A percentile compares a stretch with the other conserved stretches of the same genome.
Conservation (phyloP, 2,888 invertebrate species). For the Protonemura montana region DNA sequence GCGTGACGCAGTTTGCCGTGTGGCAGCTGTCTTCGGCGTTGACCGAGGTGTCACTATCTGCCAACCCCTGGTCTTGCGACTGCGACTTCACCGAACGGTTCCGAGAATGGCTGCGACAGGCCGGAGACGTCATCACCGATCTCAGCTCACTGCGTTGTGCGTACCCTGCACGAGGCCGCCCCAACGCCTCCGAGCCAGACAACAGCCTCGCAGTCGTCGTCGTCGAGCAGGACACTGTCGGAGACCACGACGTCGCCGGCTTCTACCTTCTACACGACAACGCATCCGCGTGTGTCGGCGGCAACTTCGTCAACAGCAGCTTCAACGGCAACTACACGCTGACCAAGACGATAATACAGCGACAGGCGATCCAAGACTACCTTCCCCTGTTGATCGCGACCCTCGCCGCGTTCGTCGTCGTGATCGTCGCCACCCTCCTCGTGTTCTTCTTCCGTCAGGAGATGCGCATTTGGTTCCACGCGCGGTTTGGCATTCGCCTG, state of each 20-base stretch:
- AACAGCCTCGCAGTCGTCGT: slow-evolving; percentile 62
- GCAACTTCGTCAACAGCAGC: slow-evolving; percentile 67
- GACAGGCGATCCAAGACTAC: slow-evolving; percentile 77
- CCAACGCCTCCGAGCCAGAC: slow-evolving; percentile 61
- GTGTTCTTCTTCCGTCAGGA: slow-evolving; percentile 81
- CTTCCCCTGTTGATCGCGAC: slow-evolving; percentile 76
- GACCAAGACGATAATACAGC: slow-evolving; percentile 76
- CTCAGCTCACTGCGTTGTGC: slow-evolving; percentile 70
- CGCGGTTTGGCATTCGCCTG: slow-evolving; percentile 80
- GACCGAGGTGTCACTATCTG: slow-evolving; percentile 71
- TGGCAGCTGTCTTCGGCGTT: slow-evolving; percentile 74
- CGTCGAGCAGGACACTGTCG: slow-evolving; percentile 65
- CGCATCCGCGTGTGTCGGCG: slow-evolving; percentile 70
- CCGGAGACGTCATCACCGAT: slow-evolving; percentile 71
- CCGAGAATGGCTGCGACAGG: slow-evolving; percentile 77
- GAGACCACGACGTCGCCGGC: slow-evolving; percentile 56
- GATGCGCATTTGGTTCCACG: slow-evolving; percentile 83
- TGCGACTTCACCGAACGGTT: slow-evolving; percentile 80
- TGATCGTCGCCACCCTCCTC: slow-evolving; percentile 72
- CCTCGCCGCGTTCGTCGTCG: slow-evolving; percentile 71
- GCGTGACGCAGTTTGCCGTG: slow-evolving; percentile 71
- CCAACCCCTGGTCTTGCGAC: slow-evolving; percentile 84
- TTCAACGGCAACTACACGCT: slow-evolving; percentile 73
- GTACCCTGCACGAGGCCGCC: slow-evolving; percentile 60
- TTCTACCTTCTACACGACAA: slow-evolving; percentile 63